A percentile compares a stretch with the other conserved stretches of the same genome.
Conservation (phyloP, 1,140 invertebrate genomes). For the Drosophila erecta region DNA sequence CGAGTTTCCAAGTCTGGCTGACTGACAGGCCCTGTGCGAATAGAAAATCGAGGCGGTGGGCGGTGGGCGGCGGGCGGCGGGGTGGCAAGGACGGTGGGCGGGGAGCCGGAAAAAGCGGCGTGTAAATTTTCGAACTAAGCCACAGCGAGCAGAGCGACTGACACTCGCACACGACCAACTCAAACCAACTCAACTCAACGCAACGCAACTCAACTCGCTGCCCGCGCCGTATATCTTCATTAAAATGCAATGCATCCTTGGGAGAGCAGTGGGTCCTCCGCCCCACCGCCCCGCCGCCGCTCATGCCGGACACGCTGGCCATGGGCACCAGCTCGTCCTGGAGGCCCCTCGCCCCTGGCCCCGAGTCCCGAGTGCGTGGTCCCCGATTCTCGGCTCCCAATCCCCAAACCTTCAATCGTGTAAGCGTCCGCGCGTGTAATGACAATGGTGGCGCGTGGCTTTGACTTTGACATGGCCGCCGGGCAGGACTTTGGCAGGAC, state of each 20-base stretch:
- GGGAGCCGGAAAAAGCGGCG: slow-evolving; percentile 32
- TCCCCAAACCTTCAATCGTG: slow-evolving; percentile 60
- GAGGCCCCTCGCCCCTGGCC: not conserved
- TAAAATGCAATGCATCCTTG: slow-evolving; percentile 80
- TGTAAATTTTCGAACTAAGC: slow-evolving; percentile 70
- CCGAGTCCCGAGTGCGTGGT: not conserved
- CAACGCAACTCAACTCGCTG: slow-evolving; percentile 30
- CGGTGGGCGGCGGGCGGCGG: not conserved
- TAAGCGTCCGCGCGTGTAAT: slow-evolving; percentile 80
- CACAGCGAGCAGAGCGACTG: slow-evolving; percentile 43
- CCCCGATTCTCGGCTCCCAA: slow-evolving; percentile 23
- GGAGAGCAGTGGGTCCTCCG: slow-evolving; percentile 21
- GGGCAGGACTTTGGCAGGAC: slow-evolving; percentile 29
- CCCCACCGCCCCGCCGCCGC: not conserved
- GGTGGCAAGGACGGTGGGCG: not conserved
- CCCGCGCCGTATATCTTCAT: slow-evolving; percentile 70
- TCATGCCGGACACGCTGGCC: slow-evolving; percentile 14
- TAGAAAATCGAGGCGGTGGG: slow-evolving; percentile 1
- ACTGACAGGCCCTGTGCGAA: slow-evolving; percentile 27
- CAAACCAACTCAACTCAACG: slow-evolving; percentile 14
- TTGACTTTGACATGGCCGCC: slow-evolving; percentile 76
- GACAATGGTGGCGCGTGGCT: slow-evolving; percentile 77
- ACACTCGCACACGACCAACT: slow-evolving; percentile 34
- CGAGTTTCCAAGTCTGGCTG: slow-evolving; percentile 35
- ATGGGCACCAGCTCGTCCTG: slow-evolving; percentile 8